phyloP scores from a whole-genome alignment of 2,797 vertebrate species.

The Sebastes cheni region DNA sequence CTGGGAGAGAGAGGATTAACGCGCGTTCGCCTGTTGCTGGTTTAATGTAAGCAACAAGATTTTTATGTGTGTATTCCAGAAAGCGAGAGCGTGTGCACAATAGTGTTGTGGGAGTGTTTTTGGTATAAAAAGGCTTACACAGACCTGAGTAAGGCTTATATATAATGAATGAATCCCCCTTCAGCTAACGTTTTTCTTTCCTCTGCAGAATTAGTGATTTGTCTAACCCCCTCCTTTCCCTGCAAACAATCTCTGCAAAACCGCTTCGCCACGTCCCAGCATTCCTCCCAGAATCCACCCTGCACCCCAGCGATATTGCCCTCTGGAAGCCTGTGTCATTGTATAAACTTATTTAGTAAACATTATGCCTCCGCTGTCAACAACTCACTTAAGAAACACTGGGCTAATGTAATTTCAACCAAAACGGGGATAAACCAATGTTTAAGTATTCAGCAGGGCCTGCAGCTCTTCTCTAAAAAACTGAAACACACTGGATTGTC shows the following conservation, averaged over 20 bases:
- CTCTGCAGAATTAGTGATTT: conserved; percentile 72
- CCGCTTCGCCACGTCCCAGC: conserved; percentile 3
- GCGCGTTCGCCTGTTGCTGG: conserved; percentile 52
- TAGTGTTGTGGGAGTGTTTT: conserved; percentile 56
- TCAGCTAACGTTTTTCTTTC: conserved; percentile 63
- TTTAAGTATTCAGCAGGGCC: conserved; percentile 50
- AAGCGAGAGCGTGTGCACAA: conserved; percentile 27
- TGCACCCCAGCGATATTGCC: conserved; percentile 25
- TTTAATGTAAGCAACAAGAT: conserved; percentile 43
- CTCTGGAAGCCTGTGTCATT: conserved; percentile 40
- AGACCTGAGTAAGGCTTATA: conserved; percentile 74
- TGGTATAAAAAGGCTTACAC: conserved; percentile 69
- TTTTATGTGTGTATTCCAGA: conserved; percentile 50
- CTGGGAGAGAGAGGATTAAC: conserved; percentile 21
- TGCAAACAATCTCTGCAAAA: conserved; percentile 35
- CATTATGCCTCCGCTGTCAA: conserved; percentile 45
- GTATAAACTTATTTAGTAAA: conserved; percentile 48
- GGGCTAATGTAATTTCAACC: conserved; percentile 53
- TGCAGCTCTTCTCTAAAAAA: conserved; percentile 36
- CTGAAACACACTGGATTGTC: conserved; percentile 30
- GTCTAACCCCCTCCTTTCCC: conserved; percentile 31
- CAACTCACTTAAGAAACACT: conserved; percentile 38
- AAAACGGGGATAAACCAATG: conserved; percentile 54
- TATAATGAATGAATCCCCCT: conserved; percentile 76
- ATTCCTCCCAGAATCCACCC: conserved; percentile 28